These are phyloP conservation scores for Pyxicephalus adspersus DNA, from an alignment of 2,113 vertebrate species.

Conservation along the genomic window DNA sequence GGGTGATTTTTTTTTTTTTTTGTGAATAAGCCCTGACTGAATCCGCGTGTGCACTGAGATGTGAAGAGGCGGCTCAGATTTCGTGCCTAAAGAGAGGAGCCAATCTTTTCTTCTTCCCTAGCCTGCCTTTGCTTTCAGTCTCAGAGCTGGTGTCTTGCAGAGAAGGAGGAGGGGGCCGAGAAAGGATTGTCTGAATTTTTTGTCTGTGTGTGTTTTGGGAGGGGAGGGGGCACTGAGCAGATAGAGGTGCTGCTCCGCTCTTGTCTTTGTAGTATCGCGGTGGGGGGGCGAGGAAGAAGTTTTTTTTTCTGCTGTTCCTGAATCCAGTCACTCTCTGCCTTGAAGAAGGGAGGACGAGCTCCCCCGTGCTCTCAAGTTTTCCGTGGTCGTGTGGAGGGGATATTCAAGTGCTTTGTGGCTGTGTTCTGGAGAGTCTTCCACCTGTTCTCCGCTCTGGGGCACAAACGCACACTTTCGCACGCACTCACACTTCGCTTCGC, in stretches of 20 bases:
- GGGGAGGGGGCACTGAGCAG: conserved; percentile 40
- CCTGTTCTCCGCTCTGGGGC: conserved; percentile 45
- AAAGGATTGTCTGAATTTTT: conserved; percentile 42
- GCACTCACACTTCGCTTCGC: background rate
- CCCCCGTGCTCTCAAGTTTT: conserved; percentile 37
- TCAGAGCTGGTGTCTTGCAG: conserved; percentile 54
- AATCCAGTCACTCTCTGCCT: conserved; percentile 47
- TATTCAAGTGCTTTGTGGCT: background rate
- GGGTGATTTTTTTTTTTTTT: background rate
- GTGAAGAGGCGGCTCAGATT: conserved; percentile 47
- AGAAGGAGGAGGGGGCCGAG: conserved; percentile 11
- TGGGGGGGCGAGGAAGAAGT: conserved; percentile 43
- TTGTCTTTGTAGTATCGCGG: conserved; percentile 63
- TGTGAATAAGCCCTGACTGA: conserved; percentile 24
- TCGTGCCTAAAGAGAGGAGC: conserved; percentile 34
- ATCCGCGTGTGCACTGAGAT: conserved; percentile 39
- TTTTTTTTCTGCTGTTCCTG: conserved; percentile 43
- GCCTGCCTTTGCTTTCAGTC: conserved; percentile 32
- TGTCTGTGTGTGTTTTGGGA: conserved; percentile 39
- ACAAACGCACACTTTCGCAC: background rate
- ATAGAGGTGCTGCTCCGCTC: conserved; percentile 55
- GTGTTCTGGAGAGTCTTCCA: conserved; percentile 25
- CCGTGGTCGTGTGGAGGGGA: background rate
- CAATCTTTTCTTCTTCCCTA: background rate
- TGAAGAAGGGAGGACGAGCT: conserved; percentile 21